A percentile compares a stretch with the other conserved stretches of the same genome.
Evolutionary conservation across 1,140 invertebrate genomes (phyloP).

Genomic region (Pseudomyrmex pallidus): DNA sequence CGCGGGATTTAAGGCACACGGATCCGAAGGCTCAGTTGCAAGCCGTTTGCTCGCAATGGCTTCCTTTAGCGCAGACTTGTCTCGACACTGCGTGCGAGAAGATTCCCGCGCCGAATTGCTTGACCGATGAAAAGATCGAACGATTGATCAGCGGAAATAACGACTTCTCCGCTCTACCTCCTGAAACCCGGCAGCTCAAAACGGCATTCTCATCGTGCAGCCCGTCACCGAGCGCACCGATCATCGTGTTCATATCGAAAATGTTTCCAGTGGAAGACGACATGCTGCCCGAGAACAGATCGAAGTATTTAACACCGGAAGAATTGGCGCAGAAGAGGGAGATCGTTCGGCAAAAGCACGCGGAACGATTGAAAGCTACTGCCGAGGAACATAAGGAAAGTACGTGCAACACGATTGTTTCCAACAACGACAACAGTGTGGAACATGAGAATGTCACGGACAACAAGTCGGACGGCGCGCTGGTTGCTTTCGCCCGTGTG

Average conservation of each 20-base stretch:
- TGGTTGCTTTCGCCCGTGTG: conserved; percentile 97
- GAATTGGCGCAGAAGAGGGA: conserved; percentile 91
- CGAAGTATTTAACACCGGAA: conserved; percentile 90
- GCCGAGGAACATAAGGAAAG: conserved; percentile 70
- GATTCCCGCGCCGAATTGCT: conserved; percentile 92
- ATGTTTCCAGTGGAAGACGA: conserved; percentile 94
- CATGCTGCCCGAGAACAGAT: conserved; percentile 90
- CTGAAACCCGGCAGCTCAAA: conserved; percentile 91
- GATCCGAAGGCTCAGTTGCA: conserved; percentile 92
- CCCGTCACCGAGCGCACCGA: conserved; percentile 88
- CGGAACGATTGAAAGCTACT: conserved; percentile 80
- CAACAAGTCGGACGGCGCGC: conserved; percentile 83
- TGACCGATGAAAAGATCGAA: conserved; percentile 91
- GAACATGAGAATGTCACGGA: conserved; percentile 70
- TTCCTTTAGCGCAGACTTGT: conserved; percentile 93
- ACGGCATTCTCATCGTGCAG: conserved; percentile 91
- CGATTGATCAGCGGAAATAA: conserved; percentile 85
- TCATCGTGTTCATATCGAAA: conserved; percentile 98
- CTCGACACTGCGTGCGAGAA: conserved; percentile 92
- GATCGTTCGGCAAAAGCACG: conserved; percentile 88
- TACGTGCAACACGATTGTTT: conserved; percentile 63
- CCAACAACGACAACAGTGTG: conserved; percentile 86
- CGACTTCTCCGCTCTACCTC: conserved; percentile 89
- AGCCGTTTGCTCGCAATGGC: conserved; percentile 94
- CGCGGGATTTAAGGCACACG: conserved; percentile 91